Evolutionary conservation across 2,888 invertebrate species (phyloP), one percentile per base, ranked within the genome.

Genomic region (Brachycybe producta): DNA sequence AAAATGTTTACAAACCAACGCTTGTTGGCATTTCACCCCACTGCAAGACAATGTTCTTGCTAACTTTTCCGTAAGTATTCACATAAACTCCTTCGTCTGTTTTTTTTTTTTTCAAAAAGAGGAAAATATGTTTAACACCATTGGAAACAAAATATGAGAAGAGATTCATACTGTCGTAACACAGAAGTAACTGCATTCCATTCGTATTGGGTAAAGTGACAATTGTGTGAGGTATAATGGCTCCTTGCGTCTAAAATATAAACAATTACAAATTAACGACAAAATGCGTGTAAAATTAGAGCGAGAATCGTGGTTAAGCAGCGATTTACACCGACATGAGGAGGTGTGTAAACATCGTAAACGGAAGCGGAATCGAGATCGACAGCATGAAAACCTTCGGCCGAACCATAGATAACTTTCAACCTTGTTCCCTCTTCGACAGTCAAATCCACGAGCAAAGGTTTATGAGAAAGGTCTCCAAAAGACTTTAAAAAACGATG

Each of bases 11-110:
- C 57, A 55, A 52, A 58, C 57, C 57, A 57, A 91, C 91, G 35
- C 88, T 90, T 56, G 95, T 97, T 41, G 98, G 98, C 84, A 97
- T 88, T 72, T 99, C 98, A 55, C 98, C 98, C 98, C 98, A 99
- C 78, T 98, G 79, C 52, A 80, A 67, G 28, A 77, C 74, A 48
- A 78, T 77, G 61, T 78, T 78, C 67, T 80, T 79, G 34, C 59
- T 60, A 62, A 94, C 86, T 68, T 97, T 84, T 61, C 98, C 98
- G 66, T 90, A 92, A 4, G 97, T 97, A 71, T 95, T 97, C 49
- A 98, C 97, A 72, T 99, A 99, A 55, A 98, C 97, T 57, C 98
- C 98, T 75, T 99, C 98, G 71, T 98, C 74, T 75, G 60, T 51
- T 64, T 57, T 42, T 30, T 47, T n/a, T n/a, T n/a, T n/a, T n/a